Conservation (phyloP, 2,113 vertebrate genomes). For the Hymenochirus boettgeri region DNA sequence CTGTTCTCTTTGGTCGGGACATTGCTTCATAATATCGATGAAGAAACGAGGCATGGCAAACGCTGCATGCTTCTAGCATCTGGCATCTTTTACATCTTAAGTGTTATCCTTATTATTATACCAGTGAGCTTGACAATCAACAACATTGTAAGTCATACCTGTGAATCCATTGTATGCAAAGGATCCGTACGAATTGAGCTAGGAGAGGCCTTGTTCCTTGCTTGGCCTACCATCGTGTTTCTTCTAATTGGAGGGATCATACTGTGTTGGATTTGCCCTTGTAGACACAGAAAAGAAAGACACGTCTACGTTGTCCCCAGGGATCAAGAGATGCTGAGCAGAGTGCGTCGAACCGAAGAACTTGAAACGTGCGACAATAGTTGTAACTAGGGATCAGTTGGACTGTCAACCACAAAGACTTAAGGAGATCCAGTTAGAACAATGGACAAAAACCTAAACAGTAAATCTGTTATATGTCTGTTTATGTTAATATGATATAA, state of each 20-base stretch:
- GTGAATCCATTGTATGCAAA: slow-evolving; percentile 66
- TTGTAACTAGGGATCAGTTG: no score
- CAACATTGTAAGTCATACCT: slow-evolving; percentile 67
- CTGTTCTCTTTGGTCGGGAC: slow-evolving; percentile 67
- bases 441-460: no score
- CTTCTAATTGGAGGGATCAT: slow-evolving; percentile 64
- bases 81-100: slow-evolving; percentile 57
- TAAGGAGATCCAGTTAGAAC: no score
- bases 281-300: slow-evolving; percentile 49
- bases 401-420: no score
- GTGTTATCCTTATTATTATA: slow-evolving; percentile 59
- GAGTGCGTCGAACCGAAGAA: slow-evolving; percentile 51
- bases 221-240: slow-evolving; percentile 63
- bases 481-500: no score
- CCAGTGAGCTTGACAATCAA: slow-evolving; percentile 70
- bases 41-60: slow-evolving; percentile 56
- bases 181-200: slow-evolving; percentile 68
- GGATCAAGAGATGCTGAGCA: slow-evolving; percentile 29
- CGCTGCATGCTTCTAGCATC: slow-evolving; percentile 56
- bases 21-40: slow-evolving; percentile 55
- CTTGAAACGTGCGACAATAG: no score
- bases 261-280: slow-evolving; percentile 57
- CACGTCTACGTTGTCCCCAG: slow-evolving; percentile 28
- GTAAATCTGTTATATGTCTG: no score
- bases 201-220: slow-evolving; percentile 68